Conservation (phyloP, 1,140 invertebrate genomes). For the Saccostrea cuccullata region DNA sequence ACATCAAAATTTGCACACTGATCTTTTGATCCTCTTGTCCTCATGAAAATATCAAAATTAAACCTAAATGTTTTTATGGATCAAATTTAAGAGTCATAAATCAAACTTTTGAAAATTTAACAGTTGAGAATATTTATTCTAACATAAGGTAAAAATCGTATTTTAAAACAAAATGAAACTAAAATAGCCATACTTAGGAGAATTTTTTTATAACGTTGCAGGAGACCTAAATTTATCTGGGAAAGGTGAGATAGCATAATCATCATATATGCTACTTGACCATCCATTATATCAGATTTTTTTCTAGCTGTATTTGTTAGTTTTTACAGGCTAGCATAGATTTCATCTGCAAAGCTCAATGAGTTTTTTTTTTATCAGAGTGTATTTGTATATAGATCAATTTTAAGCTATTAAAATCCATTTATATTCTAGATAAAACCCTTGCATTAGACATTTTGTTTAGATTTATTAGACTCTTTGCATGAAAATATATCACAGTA, state of each 20-base stretch:
- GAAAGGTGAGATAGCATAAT: constrained; percentile 23
- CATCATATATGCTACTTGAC: constrained; percentile 33
- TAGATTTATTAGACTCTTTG: neutral
- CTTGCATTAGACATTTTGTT: neutral
- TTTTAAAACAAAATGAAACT: neutral
- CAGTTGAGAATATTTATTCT: neutral
- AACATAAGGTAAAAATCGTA: neutral
- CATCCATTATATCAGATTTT: constrained; percentile 35
- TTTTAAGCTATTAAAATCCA: neutral
- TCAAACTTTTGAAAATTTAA: neutral
- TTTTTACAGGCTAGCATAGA: constrained; percentile 3
- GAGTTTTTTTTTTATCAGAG: neutral
- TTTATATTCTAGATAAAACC: neutral
- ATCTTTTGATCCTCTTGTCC: neutral
- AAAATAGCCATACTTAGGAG: constrained; percentile 5
- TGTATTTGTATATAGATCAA: neutral
- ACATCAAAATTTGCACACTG: neutral
- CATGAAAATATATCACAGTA: neutral
- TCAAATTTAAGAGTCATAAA: neutral
- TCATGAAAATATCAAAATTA: neutral
- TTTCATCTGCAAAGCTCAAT: constrained; percentile 5
- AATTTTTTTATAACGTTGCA: constrained; percentile 25
- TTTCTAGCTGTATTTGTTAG: constrained; percentile 16
- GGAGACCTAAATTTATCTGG: constrained; percentile 29
- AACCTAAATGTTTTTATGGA: neutral